phyloP scores from a whole-genome alignment of 2,113 vertebrate species.

The Cynoglossus semilaevis region DNA sequence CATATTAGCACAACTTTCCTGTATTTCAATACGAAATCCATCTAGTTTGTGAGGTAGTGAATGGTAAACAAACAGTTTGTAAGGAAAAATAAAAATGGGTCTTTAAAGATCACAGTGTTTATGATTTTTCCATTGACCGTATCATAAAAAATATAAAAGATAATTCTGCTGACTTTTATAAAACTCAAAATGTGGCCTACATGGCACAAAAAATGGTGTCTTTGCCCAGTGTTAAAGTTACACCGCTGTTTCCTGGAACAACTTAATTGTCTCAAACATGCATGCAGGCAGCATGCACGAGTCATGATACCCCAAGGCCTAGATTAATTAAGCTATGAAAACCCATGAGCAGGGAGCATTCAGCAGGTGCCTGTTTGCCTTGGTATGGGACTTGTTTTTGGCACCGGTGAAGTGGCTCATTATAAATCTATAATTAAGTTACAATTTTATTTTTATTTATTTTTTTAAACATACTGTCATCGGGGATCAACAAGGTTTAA shows the following conservation, averaged over 20 bases:
- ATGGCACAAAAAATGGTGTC: conserved; percentile 42
- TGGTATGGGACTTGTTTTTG: conserved; percentile 75
- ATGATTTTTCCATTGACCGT: conserved; percentile 10
- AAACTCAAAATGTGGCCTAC: conserved; percentile 35
- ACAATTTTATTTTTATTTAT: conserved; percentile 69
- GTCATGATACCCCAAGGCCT: conserved; percentile 80
- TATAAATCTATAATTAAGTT: conserved; percentile 76
- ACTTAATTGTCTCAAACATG: conserved; percentile 78
- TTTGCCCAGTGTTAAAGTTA: conserved; percentile 64
- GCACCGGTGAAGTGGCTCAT: conserved; percentile 70
- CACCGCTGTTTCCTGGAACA: conserved; percentile 72
- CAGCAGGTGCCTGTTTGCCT: conserved; percentile 77
- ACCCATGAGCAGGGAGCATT: conserved; percentile 72
- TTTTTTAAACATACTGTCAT: conserved; percentile 60
- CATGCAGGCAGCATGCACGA: conserved; percentile 63
- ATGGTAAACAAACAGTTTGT: not conserved
- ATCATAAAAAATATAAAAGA: conserved; percentile 33
- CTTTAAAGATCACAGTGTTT: conserved; percentile 8
- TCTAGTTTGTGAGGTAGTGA: not conserved
- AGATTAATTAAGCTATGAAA: conserved; percentile 81
- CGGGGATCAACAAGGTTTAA: conserved; percentile 55
- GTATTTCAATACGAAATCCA: not conserved
- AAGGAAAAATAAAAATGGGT: not conserved
- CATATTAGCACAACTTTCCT: not conserved
- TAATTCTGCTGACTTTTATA: conserved; percentile 42